Conservation (phyloP, 2,797 vertebrate genomes). For the Sebastes minor region DNA sequence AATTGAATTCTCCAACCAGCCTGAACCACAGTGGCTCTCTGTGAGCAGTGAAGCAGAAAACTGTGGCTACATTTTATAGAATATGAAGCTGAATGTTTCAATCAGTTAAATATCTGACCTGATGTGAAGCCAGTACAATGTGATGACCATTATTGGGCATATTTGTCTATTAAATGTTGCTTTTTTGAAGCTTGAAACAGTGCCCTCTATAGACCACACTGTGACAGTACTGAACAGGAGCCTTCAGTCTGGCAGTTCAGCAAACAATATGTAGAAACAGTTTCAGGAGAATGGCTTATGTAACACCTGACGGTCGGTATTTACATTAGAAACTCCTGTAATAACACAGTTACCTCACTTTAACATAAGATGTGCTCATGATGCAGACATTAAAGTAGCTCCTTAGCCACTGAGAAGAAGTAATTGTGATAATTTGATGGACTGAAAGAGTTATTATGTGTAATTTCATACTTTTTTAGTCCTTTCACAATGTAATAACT, state of each 20-base stretch:
- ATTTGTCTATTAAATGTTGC: conserved; percentile 9
- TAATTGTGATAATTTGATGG: background rate
- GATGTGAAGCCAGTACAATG: conserved; percentile 15
- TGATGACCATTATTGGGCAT: conserved; percentile 4
- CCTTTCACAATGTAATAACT: background rate
- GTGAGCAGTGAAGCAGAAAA: conserved; percentile 36
- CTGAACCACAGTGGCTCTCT: conserved; percentile 10
- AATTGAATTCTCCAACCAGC: background rate
- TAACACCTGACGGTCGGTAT: background rate
- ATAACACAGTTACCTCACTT: background rate
- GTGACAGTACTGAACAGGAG: background rate
- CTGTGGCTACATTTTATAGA: conserved; percentile 30
- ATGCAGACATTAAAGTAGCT: background rate
- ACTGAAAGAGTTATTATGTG: background rate
- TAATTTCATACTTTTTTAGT: background rate
- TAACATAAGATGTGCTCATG: background rate
- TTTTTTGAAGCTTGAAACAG: conserved; percentile 55
- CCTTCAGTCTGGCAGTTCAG: background rate
- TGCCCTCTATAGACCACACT: conserved; percentile 67
- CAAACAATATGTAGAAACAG: background rate
- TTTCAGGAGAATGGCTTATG: background rate
- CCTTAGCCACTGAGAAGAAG: background rate
- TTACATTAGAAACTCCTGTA: conserved; percentile 2
- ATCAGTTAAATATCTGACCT: conserved; percentile 19
- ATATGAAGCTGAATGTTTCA: conserved; percentile 21